These are phyloP conservation scores for Drosophila seclusa DNA, from an alignment of 2,888 invertebrate species.

Conservation along the genomic window DNA sequence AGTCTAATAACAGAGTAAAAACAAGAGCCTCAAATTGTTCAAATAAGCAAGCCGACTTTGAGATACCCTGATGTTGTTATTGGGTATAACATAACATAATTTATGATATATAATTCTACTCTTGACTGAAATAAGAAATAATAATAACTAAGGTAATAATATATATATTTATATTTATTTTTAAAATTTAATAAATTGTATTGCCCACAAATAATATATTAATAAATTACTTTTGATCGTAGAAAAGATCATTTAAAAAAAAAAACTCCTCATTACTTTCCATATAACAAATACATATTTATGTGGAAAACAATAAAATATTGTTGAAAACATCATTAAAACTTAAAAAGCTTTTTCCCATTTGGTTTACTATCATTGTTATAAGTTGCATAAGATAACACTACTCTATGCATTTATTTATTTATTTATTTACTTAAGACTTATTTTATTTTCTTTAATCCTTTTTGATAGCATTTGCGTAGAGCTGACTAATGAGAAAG, in stretches of 20 bases:
- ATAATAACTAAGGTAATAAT: neutral
- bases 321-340: neutral
- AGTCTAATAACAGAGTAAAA: slow-evolving; percentile 67
- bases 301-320: neutral
- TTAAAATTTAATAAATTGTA: neutral
- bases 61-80: slow-evolving; percentile 24
- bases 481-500: neutral
- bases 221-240: neutral
- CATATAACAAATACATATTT: neutral
- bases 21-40: slow-evolving; percentile 19
- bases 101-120: neutral
- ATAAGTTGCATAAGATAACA: neutral
- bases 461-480: neutral
- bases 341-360: neutral
- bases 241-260: too few species aligned
- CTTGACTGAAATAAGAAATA: neutral
- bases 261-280: neutral
- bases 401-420: neutral
- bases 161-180: too few species aligned
- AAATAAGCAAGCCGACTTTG: neutral
- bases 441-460: neutral
- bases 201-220: neutral
- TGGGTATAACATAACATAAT: neutral
- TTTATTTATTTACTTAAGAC: neutral
- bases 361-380: neutral